These are phyloP conservation scores for Leptinotarsa texana DNA, from an alignment of 1,140 invertebrate genomes.

Conservation along the genomic window DNA sequence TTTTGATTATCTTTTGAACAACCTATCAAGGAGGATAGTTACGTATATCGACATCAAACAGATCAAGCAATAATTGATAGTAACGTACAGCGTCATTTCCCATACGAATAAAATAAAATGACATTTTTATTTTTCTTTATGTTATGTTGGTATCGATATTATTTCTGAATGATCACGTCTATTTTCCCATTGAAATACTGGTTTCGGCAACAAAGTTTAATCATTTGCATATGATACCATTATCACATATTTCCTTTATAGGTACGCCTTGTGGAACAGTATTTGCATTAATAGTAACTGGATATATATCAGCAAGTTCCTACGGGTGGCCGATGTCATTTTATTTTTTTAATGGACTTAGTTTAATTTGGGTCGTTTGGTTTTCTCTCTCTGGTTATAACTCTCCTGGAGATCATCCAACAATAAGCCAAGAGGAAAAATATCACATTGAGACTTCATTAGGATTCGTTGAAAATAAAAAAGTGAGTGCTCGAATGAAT, in stretches of 20 bases:
- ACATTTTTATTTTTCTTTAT: too few species aligned
- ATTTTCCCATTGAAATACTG: too few species aligned
- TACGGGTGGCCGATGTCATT: slow-evolving; percentile 80
- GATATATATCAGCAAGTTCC: slow-evolving; percentile 64
- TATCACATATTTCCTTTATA: slow-evolving; percentile 37
- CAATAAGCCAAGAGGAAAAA: slow-evolving; percentile 66
- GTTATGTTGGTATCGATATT: too few species aligned
- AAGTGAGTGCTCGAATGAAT: neutral
- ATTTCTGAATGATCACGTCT: too few species aligned
- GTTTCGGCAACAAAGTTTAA: too few species aligned
- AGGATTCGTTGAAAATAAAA: neutral
- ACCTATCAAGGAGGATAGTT: too few species aligned
- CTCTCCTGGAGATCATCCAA: slow-evolving; percentile 64
- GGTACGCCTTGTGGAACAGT: slow-evolving; percentile 74
- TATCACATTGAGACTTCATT: slow-evolving; percentile 63
- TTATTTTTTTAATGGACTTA: slow-evolving; percentile 71
- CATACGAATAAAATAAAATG: too few species aligned
- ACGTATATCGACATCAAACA: too few species aligned
- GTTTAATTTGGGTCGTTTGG: slow-evolving; percentile 63
- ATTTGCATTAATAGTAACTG: slow-evolving; percentile 71
- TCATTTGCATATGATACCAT: too few species aligned
- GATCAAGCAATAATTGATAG: too few species aligned
- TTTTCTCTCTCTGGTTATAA: slow-evolving; percentile 70
- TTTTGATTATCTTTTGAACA: too few species aligned
- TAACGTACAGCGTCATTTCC: too few species aligned